Evolutionary conservation across 2,113 vertebrate species (phyloP), one percentile per base, ranked within the genome.

Genomic region (Mastomys coucha): DNA sequence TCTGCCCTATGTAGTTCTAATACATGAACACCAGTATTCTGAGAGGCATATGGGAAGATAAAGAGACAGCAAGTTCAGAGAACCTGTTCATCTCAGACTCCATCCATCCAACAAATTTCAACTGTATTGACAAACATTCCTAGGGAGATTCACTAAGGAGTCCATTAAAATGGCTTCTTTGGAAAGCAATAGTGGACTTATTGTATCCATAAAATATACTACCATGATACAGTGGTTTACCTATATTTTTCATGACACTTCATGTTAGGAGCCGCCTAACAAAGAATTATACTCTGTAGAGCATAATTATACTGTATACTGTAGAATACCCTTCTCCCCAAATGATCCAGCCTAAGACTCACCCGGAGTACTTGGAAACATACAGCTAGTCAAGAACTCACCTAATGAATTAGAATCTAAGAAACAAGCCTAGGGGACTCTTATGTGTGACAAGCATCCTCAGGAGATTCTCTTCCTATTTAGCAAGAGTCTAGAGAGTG

Each of bases 91-190:
- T 92, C 24, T 72, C 56, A 96, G 81, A 91, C 36, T 26, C 84
- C 81, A 45, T 85, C 92, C n/a, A 96, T 88, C 33, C n/a, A 91
- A 80, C 20, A 95, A 58, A 91, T 95, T 94, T 88, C n/a, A 80
- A 56, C 2, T 56, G 60, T 22, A 63, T 42, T 91, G 16, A 94
- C 93, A 91, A 94, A 76, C 2, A 89, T 51, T 86, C 67, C 84
- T 82, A 91, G 53, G 73, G 88, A 93, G 95, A 90, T 58, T 80
- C 53, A 96, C 14, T 70, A 36, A 93, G 12, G 33, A 12, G 60
- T 65, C 77, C 49, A 78, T 1, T 89, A 70, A 91, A 96, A 88
- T 76, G 26, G 42, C 31, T 88, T 97, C 88, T 84, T 63, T 90
- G 94, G 78, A 91, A 89, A 94, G 53, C 84, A 65, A 22, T n/a